Evolutionary conservation across 2,888 invertebrate genomes (phyloP).

Genomic region (Oscheius sp.): DNA sequence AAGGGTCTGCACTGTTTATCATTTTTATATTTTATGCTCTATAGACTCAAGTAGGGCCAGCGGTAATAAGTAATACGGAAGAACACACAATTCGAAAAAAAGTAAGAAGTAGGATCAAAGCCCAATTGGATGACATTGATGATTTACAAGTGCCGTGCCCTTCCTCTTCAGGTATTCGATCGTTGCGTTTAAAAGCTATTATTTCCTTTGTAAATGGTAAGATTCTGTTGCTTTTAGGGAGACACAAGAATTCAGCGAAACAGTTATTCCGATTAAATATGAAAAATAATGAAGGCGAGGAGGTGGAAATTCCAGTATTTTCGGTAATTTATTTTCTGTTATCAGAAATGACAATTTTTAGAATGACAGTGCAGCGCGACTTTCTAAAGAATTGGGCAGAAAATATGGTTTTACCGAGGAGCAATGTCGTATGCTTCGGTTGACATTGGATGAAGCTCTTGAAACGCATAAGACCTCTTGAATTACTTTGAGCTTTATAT

Average conservation of each 20-base stretch:
- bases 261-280: slow-evolving; percentile 41
- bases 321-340: slow-evolving; percentile 11
- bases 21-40: neutral
- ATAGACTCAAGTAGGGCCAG: slow-evolving; percentile 14
- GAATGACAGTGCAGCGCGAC: slow-evolving; percentile 55
- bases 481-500: no score
- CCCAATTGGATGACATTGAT: slow-evolving; percentile 29
- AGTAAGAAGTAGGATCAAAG: slow-evolving; percentile 24
- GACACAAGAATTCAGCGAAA: neutral
- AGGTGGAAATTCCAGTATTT: slow-evolving; percentile 40
- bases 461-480: slow-evolving; percentile 26
- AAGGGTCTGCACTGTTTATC: neutral
- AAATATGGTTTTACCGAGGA: slow-evolving; percentile 52
- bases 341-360: slow-evolving; percentile 37
- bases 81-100: slow-evolving; percentile 40
- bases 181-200: neutral
- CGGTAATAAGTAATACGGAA: slow-evolving; percentile 39
- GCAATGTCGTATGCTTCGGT: slow-evolving; percentile 55
- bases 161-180: slow-evolving; percentile 1
- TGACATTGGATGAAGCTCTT: slow-evolving; percentile 56
- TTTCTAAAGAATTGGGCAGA: slow-evolving; percentile 51
- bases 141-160: slow-evolving; percentile 17
- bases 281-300: slow-evolving; percentile 35
- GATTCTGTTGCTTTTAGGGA: neutral
- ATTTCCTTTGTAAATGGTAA: neutral